These are phyloP conservation scores for Myrmecophaga tridactyla DNA, from an alignment of 2,113 vertebrate species.

Conservation along the genomic window DNA sequence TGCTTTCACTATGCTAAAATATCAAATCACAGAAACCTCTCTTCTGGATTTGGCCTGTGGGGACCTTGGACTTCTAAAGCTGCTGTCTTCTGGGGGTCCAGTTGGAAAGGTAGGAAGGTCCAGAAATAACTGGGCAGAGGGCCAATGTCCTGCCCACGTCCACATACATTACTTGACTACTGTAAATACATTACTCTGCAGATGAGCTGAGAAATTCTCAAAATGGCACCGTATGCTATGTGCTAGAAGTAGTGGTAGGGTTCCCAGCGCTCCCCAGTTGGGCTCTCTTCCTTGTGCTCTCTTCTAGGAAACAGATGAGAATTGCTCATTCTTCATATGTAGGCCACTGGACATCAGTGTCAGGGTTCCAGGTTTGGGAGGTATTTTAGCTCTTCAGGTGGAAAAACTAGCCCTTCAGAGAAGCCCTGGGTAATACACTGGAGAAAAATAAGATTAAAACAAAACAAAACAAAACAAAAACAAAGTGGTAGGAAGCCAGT, in stretches of 20 bases:
- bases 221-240: constrained; percentile 60
- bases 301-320: not conserved
- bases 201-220: not conserved
- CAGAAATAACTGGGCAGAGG: not conserved
- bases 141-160: constrained; percentile 41
- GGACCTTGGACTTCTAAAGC: constrained; percentile 47
- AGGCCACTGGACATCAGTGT: not conserved
- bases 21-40: constrained; percentile 57
- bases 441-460: not conserved
- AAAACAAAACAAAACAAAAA: not conserved
- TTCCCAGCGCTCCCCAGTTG: not conserved
- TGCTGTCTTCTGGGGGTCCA: constrained; percentile 24
- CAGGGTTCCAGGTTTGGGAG: constrained; percentile 14
- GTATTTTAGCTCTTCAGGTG: constrained; percentile 23
- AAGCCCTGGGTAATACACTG: constrained; percentile 33
- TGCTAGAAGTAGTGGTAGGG: constrained; percentile 23
- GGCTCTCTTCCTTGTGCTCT: not conserved
- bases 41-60: constrained; percentile 69
- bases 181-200: constrained; percentile 53
- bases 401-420: constrained; percentile 52
- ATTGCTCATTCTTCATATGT: not conserved
- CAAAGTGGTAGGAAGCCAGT: constrained; percentile 11
- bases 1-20: constrained; percentile 41
- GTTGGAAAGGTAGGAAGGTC: not conserved
- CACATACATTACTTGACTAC: constrained; percentile 63